A percentile compares a stretch with the other conserved stretches of the same genome.
Conservation (phyloP, 2,797 vertebrate genomes). For the Spinus pinus region DNA sequence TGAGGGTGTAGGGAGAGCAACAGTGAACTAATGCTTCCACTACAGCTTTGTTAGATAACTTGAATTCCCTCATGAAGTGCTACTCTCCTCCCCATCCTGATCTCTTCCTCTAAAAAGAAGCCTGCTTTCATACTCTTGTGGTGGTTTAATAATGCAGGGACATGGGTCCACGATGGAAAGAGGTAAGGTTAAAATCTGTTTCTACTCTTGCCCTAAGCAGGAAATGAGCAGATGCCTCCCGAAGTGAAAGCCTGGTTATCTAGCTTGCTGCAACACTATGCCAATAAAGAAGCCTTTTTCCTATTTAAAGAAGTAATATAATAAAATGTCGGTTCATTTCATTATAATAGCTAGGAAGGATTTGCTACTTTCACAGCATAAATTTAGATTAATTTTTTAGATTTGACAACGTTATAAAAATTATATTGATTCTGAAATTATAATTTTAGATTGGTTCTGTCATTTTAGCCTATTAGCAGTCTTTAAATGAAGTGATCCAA, state of each 20-base stretch:
- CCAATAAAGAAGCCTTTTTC: conserved; percentile 41
- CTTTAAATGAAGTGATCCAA: conserved; percentile 74
- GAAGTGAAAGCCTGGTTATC: conserved; percentile 26
- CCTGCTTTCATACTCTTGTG: background rate
- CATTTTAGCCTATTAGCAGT: conserved; percentile 71
- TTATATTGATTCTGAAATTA: conserved; percentile 75
- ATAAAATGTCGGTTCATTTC: conserved; percentile 60
- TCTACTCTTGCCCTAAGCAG: background rate
- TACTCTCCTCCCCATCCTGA: background rate
- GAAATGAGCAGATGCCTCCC: conserved; percentile 26
- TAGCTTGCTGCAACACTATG: background rate
- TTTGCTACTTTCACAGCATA: conserved; percentile 65
- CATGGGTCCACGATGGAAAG: background rate
- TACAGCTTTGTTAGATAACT: background rate
- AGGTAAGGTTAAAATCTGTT: conserved; percentile 5
- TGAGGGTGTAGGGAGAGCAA: background rate
- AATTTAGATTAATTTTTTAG: conserved; percentile 72
- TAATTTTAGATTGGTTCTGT: conserved; percentile 74
- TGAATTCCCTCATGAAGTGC: background rate
- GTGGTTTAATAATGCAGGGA: background rate
- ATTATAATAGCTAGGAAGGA: conserved; percentile 65
- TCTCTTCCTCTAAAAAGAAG: background rate
- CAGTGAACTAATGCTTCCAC: background rate
- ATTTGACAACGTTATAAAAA: conserved; percentile 72
- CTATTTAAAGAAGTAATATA: conserved; percentile 64